Percentiles rank a stretch among this genome's conserved stretches.
Conservation (phyloP, 2,888 invertebrate species). For the Saturnia japonica region DNA sequence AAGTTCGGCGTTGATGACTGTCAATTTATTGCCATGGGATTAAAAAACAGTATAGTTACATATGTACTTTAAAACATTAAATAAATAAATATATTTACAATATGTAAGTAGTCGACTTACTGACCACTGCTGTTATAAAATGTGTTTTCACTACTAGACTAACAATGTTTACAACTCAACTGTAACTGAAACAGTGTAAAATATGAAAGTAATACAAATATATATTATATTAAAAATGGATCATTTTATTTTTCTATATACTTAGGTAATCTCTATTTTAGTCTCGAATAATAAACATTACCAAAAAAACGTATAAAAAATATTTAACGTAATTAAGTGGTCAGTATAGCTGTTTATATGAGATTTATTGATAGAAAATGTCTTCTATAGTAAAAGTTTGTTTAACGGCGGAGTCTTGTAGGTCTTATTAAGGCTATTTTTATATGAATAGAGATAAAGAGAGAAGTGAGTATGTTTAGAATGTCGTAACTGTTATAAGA, state of each 20-base stretch:
- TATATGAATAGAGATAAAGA: conserved; percentile 47
- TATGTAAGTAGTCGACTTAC: conserved; percentile 29
- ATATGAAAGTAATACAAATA: background rate
- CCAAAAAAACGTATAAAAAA: conserved; percentile 2
- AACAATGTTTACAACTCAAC: background rate
- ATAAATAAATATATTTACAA: conserved; percentile 52
- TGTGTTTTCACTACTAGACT: conserved; percentile 8
- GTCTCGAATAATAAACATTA: conserved; percentile 31
- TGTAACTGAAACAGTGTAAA: background rate
- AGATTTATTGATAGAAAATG: conserved; percentile 34
- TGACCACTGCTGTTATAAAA: conserved; percentile 15
- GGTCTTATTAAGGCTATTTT: conserved; percentile 49
- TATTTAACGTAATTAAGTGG: conserved; percentile 33
- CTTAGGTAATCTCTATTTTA: conserved; percentile 25
- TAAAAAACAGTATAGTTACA: conserved; percentile 35
- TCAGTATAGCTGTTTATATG: conserved; percentile 36
- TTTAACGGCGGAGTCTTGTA: conserved; percentile 37
- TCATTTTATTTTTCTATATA: conserved; percentile 21
- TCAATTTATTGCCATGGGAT: no score
- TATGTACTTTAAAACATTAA: conserved; percentile 39
- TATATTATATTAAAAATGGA: background rate
- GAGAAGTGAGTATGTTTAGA: conserved; percentile 4
- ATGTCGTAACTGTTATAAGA: background rate
- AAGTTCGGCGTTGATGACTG: no score
- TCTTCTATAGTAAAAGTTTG: conserved; percentile 32